Percentiles rank a stretch among this genome's conserved stretches.
These are phyloP conservation scores for Phrynosoma blainvillii DNA, from an alignment of 2,113 vertebrate species.

Conservation along the genomic window DNA sequence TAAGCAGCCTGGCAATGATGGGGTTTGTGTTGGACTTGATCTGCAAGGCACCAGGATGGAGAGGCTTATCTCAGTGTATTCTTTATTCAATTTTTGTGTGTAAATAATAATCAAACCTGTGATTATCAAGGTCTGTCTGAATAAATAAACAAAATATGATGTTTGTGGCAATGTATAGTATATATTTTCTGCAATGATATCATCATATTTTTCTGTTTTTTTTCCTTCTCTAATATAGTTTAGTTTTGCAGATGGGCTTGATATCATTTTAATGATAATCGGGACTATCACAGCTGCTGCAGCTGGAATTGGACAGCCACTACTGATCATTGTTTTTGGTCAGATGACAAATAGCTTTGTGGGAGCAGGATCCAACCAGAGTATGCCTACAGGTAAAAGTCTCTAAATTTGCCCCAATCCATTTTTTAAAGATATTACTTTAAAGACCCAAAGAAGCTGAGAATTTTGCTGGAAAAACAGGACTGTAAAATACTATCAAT, in stretches of 20 bases:
- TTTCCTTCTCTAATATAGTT: conserved; percentile 72
- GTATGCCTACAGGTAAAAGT: conserved; percentile 47
- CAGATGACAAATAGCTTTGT: conserved; percentile 87
- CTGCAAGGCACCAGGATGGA: neutral
- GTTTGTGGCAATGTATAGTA: too few relatives aligned
- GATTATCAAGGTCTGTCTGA: too few relatives aligned
- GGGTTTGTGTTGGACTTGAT: neutral
- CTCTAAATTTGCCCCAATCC: neutral
- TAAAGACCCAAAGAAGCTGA: neutral
- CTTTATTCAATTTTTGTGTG: neutral
- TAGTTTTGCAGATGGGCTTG: conserved; percentile 77
- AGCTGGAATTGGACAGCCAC: conserved; percentile 80
- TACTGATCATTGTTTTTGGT: conserved; percentile 85
- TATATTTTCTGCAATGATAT: neutral
- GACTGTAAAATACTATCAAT: neutral
- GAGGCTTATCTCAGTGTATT: neutral
- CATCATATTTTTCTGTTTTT: neutral
- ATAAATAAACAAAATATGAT: too few relatives aligned
- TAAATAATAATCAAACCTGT: too few relatives aligned
- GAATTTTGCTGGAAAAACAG: neutral
- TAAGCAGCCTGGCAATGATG: neutral
- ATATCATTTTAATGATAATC: conserved; percentile 77
- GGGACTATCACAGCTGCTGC: conserved; percentile 76
- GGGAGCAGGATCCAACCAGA: conserved; percentile 19
- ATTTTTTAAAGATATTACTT: neutral